phyloP scores from a whole-genome alignment of 2,113 vertebrate species.

The Pungitius pungitius region DNA sequence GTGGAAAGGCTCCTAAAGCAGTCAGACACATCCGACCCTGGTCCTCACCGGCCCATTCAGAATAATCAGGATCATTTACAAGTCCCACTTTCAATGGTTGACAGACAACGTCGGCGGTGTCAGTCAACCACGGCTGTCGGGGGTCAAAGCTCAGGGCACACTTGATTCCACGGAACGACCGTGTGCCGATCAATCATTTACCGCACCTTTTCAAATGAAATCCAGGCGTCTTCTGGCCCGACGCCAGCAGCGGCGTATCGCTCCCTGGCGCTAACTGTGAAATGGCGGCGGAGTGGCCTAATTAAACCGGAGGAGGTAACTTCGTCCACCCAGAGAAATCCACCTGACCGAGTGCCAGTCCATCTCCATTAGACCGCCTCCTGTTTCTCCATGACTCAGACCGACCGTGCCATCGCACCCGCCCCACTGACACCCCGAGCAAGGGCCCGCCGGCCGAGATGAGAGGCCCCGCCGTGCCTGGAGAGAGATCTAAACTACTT shows the following conservation, averaged over 20 bases:
- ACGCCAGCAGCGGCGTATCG: constrained; percentile 1
- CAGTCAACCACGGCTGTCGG: constrained; percentile 20
- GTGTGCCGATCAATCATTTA: constrained; percentile 53
- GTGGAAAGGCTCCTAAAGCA: background rate
- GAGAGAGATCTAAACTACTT: constrained; percentile 52
- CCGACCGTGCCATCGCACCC: background rate
- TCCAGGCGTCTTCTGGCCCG: background rate
- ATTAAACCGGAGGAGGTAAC: constrained; percentile 40
- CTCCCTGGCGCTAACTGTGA: constrained; percentile 40
- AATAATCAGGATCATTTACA: constrained; percentile 51
- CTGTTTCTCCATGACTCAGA: constrained; percentile 45
- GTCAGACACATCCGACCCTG: background rate
- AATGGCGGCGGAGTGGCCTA: constrained; percentile 19
- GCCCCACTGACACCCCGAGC: constrained; percentile 12
- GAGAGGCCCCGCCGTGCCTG: constrained; percentile 42
- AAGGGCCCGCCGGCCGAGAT: background rate
- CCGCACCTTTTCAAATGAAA: constrained; percentile 24
- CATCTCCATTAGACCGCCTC: constrained; percentile 6
- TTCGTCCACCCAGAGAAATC: constrained; percentile 14
- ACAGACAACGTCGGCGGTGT: constrained; percentile 38
- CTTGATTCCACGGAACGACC: constrained; percentile 23
- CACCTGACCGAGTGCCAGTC: constrained; percentile 9
- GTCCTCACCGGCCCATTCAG: constrained; percentile 7
- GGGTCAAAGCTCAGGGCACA: constrained; percentile 9
- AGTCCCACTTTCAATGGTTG: constrained; percentile 15